These are phyloP conservation scores for Ylistrum balloti DNA, from an alignment of 1,140 invertebrate species.

Conservation along the genomic window DNA sequence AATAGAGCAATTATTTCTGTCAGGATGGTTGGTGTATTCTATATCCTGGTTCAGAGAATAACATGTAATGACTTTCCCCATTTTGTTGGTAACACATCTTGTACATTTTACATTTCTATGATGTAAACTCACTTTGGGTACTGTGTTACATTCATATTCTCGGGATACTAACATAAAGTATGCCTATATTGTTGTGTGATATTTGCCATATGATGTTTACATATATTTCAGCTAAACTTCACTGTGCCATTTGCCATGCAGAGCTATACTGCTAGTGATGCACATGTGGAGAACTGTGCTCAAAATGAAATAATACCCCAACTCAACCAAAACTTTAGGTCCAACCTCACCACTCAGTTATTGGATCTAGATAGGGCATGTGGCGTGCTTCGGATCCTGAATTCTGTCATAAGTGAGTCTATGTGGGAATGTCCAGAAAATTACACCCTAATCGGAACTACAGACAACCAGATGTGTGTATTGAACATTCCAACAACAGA, in stretches of 20 bases:
- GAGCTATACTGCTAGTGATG: neutral
- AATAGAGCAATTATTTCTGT: too few species aligned
- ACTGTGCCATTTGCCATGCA: constrained; percentile 50
- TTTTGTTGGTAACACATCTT: too few species aligned
- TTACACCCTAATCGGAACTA: neutral
- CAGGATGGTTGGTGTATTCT: too few species aligned
- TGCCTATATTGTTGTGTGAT: neutral
- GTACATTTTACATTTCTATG: too few species aligned
- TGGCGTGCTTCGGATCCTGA: neutral
- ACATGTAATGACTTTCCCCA: too few species aligned
- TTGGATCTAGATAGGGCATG: neutral
- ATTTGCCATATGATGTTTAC: neutral
- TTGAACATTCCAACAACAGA: neutral
- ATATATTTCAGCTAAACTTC: constrained; percentile 45
- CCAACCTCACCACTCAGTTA: neutral
- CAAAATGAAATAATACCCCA: neutral
- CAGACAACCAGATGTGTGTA: neutral
- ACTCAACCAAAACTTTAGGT: neutral
- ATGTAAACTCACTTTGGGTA: too few species aligned
- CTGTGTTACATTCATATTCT: too few species aligned
- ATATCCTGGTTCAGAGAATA: too few species aligned
- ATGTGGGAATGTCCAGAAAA: neutral
- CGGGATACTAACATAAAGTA: neutral
- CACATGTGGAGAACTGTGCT: constrained; percentile 18
- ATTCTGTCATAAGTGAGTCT: neutral